Percentiles rank a stretch among this genome's conserved stretches.
Conservation (phyloP, 2,797 vertebrate genomes). For the Eulemur coronatus region DNA sequence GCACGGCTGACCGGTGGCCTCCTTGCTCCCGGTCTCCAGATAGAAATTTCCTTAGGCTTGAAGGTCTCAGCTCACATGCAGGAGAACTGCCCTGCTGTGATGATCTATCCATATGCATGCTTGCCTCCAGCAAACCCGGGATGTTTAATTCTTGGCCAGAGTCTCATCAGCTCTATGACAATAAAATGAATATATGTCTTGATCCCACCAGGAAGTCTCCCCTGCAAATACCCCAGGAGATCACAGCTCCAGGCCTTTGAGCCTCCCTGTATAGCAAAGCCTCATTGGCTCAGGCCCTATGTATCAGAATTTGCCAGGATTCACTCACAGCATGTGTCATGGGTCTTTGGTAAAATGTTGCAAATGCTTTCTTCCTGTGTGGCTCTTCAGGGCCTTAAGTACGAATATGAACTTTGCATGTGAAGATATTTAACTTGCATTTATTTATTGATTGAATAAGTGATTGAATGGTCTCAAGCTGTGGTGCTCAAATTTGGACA, state of each 20-base stretch:
- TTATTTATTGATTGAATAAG: not conserved
- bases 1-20: not conserved
- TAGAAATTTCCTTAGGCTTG: not conserved
- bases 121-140: not conserved
- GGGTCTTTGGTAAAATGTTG: not conserved
- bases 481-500: not conserved
- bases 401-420: not conserved
- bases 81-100: not conserved
- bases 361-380: not conserved
- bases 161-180: slow-evolving; percentile 39
- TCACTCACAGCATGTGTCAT: not conserved
- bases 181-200: slow-evolving; percentile 47
- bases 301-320: not conserved
- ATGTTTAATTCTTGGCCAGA: slow-evolving; percentile 20
- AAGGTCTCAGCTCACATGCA: not conserved
- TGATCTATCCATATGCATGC: not conserved
- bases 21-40: not conserved
- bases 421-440: not conserved
- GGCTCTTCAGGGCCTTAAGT: not conserved
- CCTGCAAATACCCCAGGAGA: not conserved
- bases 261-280: not conserved
- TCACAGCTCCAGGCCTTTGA: not conserved
- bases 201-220: not conserved
- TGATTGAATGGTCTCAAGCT: not conserved
- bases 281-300: not conserved